phyloP scores from a whole-genome alignment of 2,888 invertebrate species.

The Epirrhoe tristata region DNA sequence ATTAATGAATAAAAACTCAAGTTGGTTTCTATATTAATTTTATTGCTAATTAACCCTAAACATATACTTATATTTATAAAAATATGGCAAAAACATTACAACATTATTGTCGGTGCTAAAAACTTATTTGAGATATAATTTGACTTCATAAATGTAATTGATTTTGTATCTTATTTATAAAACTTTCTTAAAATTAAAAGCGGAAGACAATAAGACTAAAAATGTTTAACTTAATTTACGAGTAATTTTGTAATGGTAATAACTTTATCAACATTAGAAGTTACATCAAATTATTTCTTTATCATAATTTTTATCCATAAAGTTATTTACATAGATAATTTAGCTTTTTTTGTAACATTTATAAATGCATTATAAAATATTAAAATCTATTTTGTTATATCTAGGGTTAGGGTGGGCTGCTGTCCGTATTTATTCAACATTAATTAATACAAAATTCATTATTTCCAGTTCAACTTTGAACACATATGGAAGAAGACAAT shows the following conservation, averaged over 20 bases:
- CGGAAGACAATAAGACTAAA: conserved; percentile 44
- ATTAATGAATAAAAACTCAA: conserved; percentile 42
- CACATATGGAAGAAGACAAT: conserved; percentile 42
- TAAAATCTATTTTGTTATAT: conserved; percentile 51
- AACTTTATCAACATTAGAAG: neutral
- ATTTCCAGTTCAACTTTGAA: conserved; percentile 37
- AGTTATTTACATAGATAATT: neutral
- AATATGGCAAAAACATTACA: conserved; percentile 36
- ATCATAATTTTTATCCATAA: neutral
- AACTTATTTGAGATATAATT: conserved; percentile 3
- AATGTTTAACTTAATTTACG: conserved; percentile 14
- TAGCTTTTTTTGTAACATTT: neutral
- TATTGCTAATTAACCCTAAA: conserved; percentile 39
- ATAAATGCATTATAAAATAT: neutral
- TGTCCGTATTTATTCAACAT: conserved; percentile 73
- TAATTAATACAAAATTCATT: conserved; percentile 53
- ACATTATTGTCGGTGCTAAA: conserved; percentile 5
- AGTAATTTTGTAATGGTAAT: neutral
- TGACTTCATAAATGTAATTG: neutral
- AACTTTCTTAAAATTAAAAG: conserved; percentile 24
- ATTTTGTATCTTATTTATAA: too few relatives aligned
- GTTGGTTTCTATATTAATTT: conserved; percentile 40
- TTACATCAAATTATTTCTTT: neutral
- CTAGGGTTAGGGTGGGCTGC: conserved; percentile 79
- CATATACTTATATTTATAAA: conserved; percentile 23